phyloP scores from a whole-genome alignment of 2,797 vertebrate genomes.

The Botia almorhae region DNA sequence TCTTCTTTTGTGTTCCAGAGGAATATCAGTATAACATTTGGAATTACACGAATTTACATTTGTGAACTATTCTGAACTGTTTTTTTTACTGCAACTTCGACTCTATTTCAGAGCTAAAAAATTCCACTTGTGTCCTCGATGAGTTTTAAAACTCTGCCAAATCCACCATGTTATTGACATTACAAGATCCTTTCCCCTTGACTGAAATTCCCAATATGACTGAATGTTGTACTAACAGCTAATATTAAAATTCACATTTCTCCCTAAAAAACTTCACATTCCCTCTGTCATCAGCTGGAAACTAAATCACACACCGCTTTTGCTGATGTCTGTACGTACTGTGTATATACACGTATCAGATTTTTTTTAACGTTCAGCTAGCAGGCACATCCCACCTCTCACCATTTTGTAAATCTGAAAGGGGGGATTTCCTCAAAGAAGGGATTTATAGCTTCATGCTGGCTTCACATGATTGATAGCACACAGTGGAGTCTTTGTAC shows the following conservation, averaged over 20 bases:
- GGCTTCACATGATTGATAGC: conserved; percentile 79
- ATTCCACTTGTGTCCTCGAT: conserved; percentile 3
- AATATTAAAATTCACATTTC: conserved; percentile 41
- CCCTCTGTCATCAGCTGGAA: conserved; percentile 30
- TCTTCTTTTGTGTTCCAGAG: background rate
- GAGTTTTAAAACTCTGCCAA: conserved; percentile 13
- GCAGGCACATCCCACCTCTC: conserved; percentile 48
- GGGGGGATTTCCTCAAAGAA: conserved; percentile 75
- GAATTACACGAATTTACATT: background rate
- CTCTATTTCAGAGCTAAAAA: background rate
- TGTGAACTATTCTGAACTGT: background rate
- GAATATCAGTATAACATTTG: background rate
- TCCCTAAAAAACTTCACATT: conserved; percentile 46
- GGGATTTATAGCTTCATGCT: conserved; percentile 78
- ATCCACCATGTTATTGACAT: conserved; percentile 37
- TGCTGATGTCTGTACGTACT: conserved; percentile 49
- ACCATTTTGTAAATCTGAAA: conserved; percentile 65
- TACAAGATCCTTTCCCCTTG: conserved; percentile 9
- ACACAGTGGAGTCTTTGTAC: conserved; percentile 80
- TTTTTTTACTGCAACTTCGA: background rate
- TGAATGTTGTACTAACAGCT: conserved; percentile 44
- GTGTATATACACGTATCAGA: conserved; percentile 20
- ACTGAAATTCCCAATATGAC: conserved; percentile 1
- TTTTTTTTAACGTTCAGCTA: conserved; percentile 44
- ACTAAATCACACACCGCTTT: conserved; percentile 46